A percentile compares a stretch with the other conserved stretches of the same genome.
Conservation (phyloP, 2,113 vertebrate genomes). For the Serilophus lunatus region DNA sequence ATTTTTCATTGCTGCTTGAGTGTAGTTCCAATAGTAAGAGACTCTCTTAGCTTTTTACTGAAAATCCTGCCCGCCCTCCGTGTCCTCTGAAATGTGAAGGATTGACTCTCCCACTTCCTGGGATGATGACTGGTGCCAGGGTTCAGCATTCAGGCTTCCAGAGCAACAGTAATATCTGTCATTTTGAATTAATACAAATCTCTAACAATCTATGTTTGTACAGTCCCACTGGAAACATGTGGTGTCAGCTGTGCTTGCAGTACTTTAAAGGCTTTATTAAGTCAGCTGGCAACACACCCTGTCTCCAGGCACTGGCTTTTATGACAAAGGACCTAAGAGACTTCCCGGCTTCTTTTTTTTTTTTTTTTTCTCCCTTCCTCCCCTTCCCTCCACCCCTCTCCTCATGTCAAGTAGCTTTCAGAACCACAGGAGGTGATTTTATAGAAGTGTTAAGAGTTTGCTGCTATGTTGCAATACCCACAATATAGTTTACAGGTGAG, state of each 20-base stretch:
- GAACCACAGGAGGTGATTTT: slow-evolving; percentile 17
- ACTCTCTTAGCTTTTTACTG: not conserved
- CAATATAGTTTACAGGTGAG: not conserved
- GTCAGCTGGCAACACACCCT: slow-evolving; percentile 37
- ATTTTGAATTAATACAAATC: slow-evolving; percentile 64
- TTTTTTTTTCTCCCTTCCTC: not conserved
- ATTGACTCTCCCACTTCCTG: not conserved
- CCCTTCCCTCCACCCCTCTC: fast-evolving
- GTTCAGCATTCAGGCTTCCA: slow-evolving; percentile 15
- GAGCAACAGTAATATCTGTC: slow-evolving; percentile 39
- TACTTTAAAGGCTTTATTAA: slow-evolving; percentile 60
- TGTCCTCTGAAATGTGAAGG: not conserved
- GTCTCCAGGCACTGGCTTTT: slow-evolving; percentile 28
- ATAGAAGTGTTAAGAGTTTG: not conserved
- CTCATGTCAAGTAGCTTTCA: not conserved
- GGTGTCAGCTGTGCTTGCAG: slow-evolving; percentile 29
- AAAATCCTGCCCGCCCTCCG: not conserved
- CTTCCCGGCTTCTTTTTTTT: not conserved
- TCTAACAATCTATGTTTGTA: slow-evolving; percentile 38
- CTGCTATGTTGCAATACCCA: not conserved
- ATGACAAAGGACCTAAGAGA: slow-evolving; percentile 1
- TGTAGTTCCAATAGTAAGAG: not conserved
- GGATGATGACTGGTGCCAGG: not conserved
- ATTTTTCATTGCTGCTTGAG: not conserved
- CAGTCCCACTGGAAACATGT: slow-evolving; percentile 42